A percentile compares a stretch with the other conserved stretches of the same genome.
Evolutionary conservation across 2,888 invertebrate genomes (phyloP).

Genomic region (Cheilosia urbana): DNA sequence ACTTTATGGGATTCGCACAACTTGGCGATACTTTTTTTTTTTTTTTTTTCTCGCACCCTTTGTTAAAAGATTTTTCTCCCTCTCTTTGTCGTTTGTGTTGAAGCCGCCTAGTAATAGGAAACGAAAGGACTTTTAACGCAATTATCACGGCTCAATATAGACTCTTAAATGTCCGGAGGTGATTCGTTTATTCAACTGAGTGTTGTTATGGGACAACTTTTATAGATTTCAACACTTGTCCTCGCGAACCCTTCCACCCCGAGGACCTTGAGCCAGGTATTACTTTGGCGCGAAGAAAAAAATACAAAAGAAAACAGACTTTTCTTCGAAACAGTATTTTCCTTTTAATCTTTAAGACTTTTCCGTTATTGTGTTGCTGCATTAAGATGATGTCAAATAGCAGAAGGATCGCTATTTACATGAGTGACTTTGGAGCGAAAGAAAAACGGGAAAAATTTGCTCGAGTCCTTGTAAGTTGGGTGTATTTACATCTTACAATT

Average conservation of each 20-base stretch:
- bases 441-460: constrained; percentile 29
- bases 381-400: constrained; percentile 48
- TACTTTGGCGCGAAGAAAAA: neutral
- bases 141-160: constrained; percentile 60
- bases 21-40: constrained; percentile 21
- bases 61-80: constrained; percentile 38
- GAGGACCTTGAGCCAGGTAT: neutral
- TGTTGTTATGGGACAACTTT: constrained; percentile 44
- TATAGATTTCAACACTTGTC: constrained; percentile 24
- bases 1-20: constrained; percentile 37
- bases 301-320: neutral
- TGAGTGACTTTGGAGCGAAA: constrained; percentile 49
- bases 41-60: constrained; percentile 17
- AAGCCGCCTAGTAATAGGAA: constrained; percentile 11
- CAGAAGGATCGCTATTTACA: constrained; percentile 49
- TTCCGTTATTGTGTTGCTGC: constrained; percentile 45
- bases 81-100: constrained; percentile 12
- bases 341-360: constrained; percentile 39
- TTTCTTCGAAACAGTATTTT: neutral
- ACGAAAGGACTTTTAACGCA: constrained; percentile 59
- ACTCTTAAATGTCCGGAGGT: constrained; percentile 54
- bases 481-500: constrained; percentile 61
- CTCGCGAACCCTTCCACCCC: neutral
- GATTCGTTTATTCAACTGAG: constrained; percentile 62
- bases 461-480: constrained; percentile 32